Base-by-base conservation (phyloP, 2,888 invertebrate species). In the Slavum lentiscoides region DNA sequence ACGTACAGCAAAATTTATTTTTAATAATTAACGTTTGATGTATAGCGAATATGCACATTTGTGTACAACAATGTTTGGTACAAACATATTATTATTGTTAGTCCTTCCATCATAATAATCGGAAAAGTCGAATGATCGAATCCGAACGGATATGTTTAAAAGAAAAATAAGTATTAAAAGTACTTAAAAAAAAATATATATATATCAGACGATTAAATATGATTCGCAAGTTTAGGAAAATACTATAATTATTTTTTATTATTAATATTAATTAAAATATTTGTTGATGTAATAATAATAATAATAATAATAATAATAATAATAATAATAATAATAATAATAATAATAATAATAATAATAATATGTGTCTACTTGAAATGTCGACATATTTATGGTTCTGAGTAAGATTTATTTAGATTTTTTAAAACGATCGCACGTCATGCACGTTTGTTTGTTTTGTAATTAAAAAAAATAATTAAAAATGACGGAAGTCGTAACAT, bases 391-490 rank as follows among this genome's bases (percentile, higher is more conserved):
- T 37, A 58, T 70, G 37, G n/a, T 70, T 58, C 6, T 39, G 37
- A 58, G 37, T 58, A 58, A 6, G 37, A 58, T 70, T 70, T 70
- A 58, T 39, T 55, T 49, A n/a, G 43, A 55, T 49, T 23, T 49
- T 15, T 30, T 66, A 43, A 43, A 11, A 9, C 15, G 21, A 59
- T 59, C 8, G 17, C 43, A 21, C 17, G 17, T 23, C 21, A 72
- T 23, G 59, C 17, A 23, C 23, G 43, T 72, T 23, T 43, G 43
- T 15, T 59, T 55, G 2, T 69, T 59, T 59, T 61, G 49, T 43
- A 23, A 23, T 39, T n/a, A 6, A n/a, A 72, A 72, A 72, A 72
- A 61, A 61, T 72, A 72, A 72, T 72, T 61, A 43, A 61, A 72
- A 72, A 61, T 19, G 9, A 72, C 21, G 59, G 43, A 49, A 61